Conservation (phyloP, 2,888 invertebrate genomes). For the Campoletis raptor region DNA sequence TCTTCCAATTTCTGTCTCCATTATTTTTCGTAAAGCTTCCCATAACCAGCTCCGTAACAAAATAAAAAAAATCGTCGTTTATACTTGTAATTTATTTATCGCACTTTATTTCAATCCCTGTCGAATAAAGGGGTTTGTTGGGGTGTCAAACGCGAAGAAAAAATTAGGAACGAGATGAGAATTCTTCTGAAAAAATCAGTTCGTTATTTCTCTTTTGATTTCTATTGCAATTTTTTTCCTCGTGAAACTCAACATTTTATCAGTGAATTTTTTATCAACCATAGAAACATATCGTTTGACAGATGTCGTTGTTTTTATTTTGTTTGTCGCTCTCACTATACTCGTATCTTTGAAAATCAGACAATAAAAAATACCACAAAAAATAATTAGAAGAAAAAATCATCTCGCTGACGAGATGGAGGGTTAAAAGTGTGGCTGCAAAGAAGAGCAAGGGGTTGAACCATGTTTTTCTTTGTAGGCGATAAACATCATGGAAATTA, state of each 20-base stretch:
- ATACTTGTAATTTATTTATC: not conserved
- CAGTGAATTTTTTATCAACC: not conserved
- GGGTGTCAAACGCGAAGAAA: not conserved
- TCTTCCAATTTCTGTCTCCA: conserved; percentile 51
- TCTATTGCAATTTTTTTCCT: not conserved
- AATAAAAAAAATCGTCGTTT: not conserved
- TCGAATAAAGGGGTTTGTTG: not conserved
- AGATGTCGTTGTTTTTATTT: not conserved
- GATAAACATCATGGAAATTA: conserved; percentile 70
- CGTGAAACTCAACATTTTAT: not conserved
- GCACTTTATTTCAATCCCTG: not conserved
- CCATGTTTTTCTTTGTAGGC: conserved; percentile 66
- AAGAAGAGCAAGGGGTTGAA: conserved; percentile 26
- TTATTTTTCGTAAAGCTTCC: conserved; percentile 1
- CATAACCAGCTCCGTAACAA: not conserved
- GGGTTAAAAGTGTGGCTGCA: conserved; percentile 22
- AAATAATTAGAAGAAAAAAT: conserved; percentile 14
- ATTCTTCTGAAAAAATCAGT: not conserved
- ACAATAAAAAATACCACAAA: not conserved
- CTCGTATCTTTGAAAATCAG: not conserved
- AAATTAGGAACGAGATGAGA: not conserved
- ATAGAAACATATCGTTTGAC: not conserved
- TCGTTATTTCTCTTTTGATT: not conserved
- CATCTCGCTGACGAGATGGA: not conserved
- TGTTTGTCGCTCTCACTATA: not conserved